phyloP scores from a whole-genome alignment of 64 coral and sea anemone species.

The Montipora cactus region DNA sequence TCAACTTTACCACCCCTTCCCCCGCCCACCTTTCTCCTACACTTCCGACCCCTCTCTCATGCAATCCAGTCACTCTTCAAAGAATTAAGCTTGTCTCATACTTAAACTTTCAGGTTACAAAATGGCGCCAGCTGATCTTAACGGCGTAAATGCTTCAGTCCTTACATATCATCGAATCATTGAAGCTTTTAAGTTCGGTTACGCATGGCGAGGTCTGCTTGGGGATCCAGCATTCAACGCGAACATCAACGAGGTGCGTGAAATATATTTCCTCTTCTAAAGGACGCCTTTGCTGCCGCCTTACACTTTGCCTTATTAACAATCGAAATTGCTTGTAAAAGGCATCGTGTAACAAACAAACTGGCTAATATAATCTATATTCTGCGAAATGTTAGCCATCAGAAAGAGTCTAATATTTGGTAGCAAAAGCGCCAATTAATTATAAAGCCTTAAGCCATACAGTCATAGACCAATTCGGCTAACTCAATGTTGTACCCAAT shows the following conservation, averaged over 20 bases:
- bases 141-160: background rate
- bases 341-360: too few relatives aligned
- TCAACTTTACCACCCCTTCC: too few relatives aligned
- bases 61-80: background rate
- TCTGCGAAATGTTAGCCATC: too few relatives aligned
- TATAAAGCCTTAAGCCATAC: too few relatives aligned
- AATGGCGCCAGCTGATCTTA: constrained; percentile 22
- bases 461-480: too few relatives aligned
- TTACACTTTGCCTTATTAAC: too few relatives aligned
- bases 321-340: too few relatives aligned
- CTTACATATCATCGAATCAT: constrained; percentile 85
- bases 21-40: background rate
- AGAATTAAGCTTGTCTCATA: background rate
- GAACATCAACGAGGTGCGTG: background rate
- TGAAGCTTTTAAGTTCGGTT: constrained; percentile 91
- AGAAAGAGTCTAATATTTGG: too few relatives aligned
- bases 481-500: too few relatives aligned
- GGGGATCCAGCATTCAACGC: constrained; percentile 84
- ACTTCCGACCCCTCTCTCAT: background rate
- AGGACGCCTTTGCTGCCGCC: background rate
- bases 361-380: too few relatives aligned
- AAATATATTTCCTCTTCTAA: background rate
- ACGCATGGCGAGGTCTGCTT: constrained; percentile 71
- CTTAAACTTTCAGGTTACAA: constrained; percentile 58
- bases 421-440: too few relatives aligned